Evolutionary conservation across 2,797 vertebrate species (phyloP).

Genomic region (Serranus cabrilla): DNA sequence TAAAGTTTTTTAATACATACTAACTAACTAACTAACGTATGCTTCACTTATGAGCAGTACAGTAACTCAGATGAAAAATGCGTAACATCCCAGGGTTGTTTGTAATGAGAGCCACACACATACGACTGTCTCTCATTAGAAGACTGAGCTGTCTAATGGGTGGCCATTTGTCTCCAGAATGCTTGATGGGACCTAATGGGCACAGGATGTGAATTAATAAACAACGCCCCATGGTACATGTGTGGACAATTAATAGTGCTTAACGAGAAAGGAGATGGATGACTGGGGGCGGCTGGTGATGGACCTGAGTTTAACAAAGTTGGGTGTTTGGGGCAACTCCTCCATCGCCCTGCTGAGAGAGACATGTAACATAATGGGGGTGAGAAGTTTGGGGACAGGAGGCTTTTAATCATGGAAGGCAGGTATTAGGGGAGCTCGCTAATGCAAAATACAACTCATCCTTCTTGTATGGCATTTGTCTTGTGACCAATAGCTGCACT

Average conservation of each 20-base stretch:
- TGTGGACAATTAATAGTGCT: slow-evolving; percentile 80
- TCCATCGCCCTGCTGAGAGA: slow-evolving; percentile 29
- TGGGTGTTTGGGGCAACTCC: slow-evolving; percentile 39
- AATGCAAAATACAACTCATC: slow-evolving; percentile 44
- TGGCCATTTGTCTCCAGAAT: slow-evolving; percentile 75
- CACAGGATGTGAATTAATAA: slow-evolving; percentile 84
- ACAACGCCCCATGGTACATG: slow-evolving; percentile 71
- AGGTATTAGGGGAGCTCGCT: slow-evolving; percentile 14
- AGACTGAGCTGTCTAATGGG: slow-evolving; percentile 69
- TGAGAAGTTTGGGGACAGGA: slow-evolving; percentile 38
- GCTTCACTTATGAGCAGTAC: slow-evolving; percentile 1
- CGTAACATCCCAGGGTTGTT: slow-evolving; percentile 46
- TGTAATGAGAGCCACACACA: slow-evolving; percentile 37
- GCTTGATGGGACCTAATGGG: slow-evolving; percentile 78
- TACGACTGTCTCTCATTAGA: slow-evolving; percentile 59
- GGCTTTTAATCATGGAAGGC: slow-evolving; percentile 58
- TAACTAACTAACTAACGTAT: background rate
- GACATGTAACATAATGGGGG: slow-evolving; percentile 47
- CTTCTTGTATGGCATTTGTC: slow-evolving; percentile 31
- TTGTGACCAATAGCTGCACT: slow-evolving; percentile 10
- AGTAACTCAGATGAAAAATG: slow-evolving; percentile 34
- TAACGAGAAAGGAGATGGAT: slow-evolving; percentile 78
- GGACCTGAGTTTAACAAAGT: slow-evolving; percentile 59
- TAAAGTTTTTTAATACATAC: background rate
- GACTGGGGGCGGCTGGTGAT: slow-evolving; percentile 41